Evolutionary conservation across 2,888 invertebrate species (phyloP).

Genomic region (Agrotis puta): DNA sequence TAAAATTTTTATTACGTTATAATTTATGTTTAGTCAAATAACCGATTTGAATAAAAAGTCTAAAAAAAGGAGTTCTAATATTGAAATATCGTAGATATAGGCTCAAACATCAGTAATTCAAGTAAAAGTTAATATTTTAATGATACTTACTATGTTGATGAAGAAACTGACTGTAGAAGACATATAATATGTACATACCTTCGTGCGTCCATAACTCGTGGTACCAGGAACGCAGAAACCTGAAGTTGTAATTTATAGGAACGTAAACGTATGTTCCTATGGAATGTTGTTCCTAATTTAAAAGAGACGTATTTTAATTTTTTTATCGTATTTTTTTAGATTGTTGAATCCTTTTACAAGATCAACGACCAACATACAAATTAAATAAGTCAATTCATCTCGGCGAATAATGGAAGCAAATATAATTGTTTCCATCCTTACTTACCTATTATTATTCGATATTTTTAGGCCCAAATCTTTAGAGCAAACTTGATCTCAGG

Average conservation of each 20-base stretch:
- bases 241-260: slow-evolving; percentile 1
- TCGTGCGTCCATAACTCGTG: not conserved
- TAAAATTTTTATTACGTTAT: too few relatives aligned
- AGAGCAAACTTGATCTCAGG: too few relatives aligned
- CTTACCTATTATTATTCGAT: slow-evolving; percentile 6
- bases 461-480: not conserved
- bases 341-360: slow-evolving; percentile 42
- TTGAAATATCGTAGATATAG: too few relatives aligned
- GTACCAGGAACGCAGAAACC: slow-evolving; percentile 27
- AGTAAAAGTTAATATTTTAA: too few relatives aligned
- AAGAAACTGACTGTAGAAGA: too few relatives aligned
- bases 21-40: too few relatives aligned
- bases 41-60: too few relatives aligned
- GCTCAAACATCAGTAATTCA: too few relatives aligned
- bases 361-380: slow-evolving; percentile 18
- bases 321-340: slow-evolving; percentile 23
- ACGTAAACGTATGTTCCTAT: slow-evolving; percentile 50
- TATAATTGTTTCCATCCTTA: slow-evolving; percentile 8
- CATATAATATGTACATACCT: too few relatives aligned
- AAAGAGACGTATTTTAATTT: not conserved
- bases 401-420: not conserved
- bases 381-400: slow-evolving; percentile 23
- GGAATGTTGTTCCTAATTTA: slow-evolving; percentile 57
- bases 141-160: too few relatives aligned
- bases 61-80: too few relatives aligned